Conservation (phyloP, 2,888 invertebrate genomes). For the Exocentrus adspersus region DNA sequence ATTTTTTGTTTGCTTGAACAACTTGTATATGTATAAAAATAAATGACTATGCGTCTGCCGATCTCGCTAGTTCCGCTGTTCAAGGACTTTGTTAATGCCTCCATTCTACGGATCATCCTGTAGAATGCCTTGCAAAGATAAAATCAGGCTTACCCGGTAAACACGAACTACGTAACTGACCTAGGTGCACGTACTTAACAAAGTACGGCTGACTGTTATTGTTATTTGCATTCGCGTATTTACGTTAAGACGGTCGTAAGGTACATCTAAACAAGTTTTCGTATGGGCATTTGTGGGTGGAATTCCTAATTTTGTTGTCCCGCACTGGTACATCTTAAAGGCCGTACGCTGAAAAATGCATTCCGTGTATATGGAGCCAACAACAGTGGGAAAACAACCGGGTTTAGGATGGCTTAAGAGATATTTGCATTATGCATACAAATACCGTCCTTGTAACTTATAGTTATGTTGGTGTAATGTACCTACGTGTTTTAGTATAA, state of each 20-base stretch:
- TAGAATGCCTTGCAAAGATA: neutral
- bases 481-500: too few species aligned
- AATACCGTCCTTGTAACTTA: neutral
- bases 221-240: conserved; percentile 23
- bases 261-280: conserved; percentile 31
- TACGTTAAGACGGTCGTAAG: conserved; percentile 26
- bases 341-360: conserved; percentile 11
- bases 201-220: conserved; percentile 25
- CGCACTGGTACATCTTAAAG: conserved; percentile 9
- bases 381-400: neutral
- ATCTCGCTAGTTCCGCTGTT: too few species aligned
- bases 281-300: conserved; percentile 30
- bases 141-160: neutral
- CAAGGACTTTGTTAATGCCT: neutral
- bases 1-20: too few species aligned
- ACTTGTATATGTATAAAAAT: too few species aligned
- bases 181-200: conserved; percentile 19
- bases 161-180: conserved; percentile 12
- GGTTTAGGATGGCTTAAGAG: neutral
- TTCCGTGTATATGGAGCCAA: neutral
- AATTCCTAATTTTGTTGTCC: conserved; percentile 31
- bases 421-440: conserved; percentile 4
- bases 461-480: neutral
- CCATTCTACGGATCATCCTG: neutral
- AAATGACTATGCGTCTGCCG: too few species aligned